Percentiles rank a stretch among this genome's conserved stretches.
phyloP scores from a whole-genome alignment of 2,113 vertebrate species.

The Chitala chitala region DNA sequence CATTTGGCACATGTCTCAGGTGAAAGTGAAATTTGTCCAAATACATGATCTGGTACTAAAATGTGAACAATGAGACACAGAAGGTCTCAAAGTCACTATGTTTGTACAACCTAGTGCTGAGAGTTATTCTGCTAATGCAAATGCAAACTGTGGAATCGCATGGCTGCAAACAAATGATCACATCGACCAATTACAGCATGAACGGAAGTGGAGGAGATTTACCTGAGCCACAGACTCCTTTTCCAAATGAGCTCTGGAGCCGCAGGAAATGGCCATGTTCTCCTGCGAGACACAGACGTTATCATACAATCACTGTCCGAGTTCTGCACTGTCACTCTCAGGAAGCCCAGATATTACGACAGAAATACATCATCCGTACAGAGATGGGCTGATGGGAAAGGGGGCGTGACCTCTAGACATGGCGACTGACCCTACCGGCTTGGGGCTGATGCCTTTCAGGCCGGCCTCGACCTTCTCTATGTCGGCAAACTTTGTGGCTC shows the following conservation, averaged over 20 bases:
- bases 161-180: neutral
- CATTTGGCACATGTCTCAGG: too few species aligned
- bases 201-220: constrained; percentile 24
- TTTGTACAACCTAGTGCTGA: too few species aligned
- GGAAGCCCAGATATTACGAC: neutral
- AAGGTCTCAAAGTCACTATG: too few species aligned
- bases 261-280: constrained; percentile 89
- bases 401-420: too few species aligned
- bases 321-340: neutral
- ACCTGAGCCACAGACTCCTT: constrained; percentile 88
- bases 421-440: constrained; percentile 66
- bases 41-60: too few species aligned
- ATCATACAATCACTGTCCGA: constrained; percentile 14
- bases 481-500: constrained; percentile 91
- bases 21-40: too few species aligned
- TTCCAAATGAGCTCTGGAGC: constrained; percentile 93
- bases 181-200: too few species aligned
- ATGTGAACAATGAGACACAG: too few species aligned
- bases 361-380: too few species aligned
- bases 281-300: constrained; percentile 57
- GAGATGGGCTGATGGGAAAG: neutral
- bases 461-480: constrained; percentile 84
- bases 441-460: constrained; percentile 66
- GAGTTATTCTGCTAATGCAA: too few species aligned
- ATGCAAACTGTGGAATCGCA: neutral